A percentile compares a stretch with the other conserved stretches of the same genome.
Evolutionary conservation across 2,113 vertebrate species (phyloP).

Genomic region (Baryphthengus martii): DNA sequence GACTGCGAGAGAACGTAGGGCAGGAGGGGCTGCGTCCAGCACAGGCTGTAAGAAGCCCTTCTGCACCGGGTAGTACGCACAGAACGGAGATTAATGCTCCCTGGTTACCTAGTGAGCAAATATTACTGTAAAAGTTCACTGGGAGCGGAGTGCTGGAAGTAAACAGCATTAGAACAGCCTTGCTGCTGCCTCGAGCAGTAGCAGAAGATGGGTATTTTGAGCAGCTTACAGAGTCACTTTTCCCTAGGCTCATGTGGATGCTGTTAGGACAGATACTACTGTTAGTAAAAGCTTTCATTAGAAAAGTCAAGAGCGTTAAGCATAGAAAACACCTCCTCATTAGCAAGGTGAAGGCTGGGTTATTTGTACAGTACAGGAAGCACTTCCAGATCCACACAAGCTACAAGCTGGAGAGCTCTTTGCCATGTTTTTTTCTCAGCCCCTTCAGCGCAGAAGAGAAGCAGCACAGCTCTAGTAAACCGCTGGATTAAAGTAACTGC

Average conservation of each 20-base stretch:
- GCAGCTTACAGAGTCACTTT: background rate
- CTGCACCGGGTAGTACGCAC: background rate
- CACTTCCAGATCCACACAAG: conserved; percentile 4
- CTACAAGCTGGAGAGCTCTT: background rate
- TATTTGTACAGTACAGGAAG: conserved; percentile 35
- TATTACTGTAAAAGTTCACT: background rate
- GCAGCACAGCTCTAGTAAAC: background rate
- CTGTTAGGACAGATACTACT: background rate
- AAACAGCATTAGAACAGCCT: background rate
- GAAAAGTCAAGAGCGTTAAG: conserved; percentile 40
- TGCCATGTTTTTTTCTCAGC: background rate
- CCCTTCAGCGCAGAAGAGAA: conserved; percentile 9
- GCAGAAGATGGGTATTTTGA: background rate
- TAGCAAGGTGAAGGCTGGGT: conserved; percentile 20
- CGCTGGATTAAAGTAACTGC: conserved; percentile 20
- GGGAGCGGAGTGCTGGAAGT: background rate
- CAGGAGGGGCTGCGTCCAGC: background rate
- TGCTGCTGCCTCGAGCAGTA: background rate
- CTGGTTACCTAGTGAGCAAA: background rate
- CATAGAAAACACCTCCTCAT: conserved; percentile 28
- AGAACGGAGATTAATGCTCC: background rate
- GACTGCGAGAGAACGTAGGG: accelerated
- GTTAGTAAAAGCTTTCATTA: conserved; percentile 17
- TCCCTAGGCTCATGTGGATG: background rate
- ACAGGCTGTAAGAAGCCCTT: background rate